Percentiles rank a stretch among this genome's conserved stretches.
phyloP scores from a whole-genome alignment of 2,888 invertebrate genomes.

The Diabrotica balteata region DNA sequence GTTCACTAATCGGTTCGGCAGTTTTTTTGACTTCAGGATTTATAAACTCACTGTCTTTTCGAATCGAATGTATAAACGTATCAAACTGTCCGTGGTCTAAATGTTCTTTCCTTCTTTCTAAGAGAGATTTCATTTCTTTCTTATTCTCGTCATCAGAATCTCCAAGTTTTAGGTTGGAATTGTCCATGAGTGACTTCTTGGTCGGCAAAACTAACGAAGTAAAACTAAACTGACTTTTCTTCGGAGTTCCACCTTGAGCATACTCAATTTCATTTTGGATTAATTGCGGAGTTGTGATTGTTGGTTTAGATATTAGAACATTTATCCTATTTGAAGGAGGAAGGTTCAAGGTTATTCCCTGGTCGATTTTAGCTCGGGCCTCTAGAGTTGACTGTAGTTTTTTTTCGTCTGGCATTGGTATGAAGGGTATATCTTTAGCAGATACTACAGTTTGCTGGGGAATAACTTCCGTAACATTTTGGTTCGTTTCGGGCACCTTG shows the following conservation, averaged over 20 bases:
- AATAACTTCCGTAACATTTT: constrained; percentile 1
- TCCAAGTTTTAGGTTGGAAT: constrained; percentile 47
- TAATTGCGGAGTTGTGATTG: background rate
- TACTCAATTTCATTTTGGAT: background rate
- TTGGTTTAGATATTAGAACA: constrained; percentile 2
- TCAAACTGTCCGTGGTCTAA: background rate
- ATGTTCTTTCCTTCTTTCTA: constrained; percentile 33
- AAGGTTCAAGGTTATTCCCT: constrained; percentile 25
- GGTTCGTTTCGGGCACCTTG: background rate
- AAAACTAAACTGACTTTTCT: constrained; percentile 40
- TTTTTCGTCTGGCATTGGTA: constrained; percentile 37
- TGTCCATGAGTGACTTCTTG: constrained; percentile 48
- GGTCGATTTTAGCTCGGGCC: constrained; percentile 21
- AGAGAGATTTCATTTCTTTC: constrained; percentile 40
- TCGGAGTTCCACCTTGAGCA: background rate
- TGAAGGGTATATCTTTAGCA: constrained; percentile 37
- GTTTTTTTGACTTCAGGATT: too few species aligned
- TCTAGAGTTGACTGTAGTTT: constrained; percentile 45
- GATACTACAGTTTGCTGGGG: constrained; percentile 15
- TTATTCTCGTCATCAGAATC: constrained; percentile 49
- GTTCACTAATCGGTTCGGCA: too few species aligned
- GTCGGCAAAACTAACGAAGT: constrained; percentile 46
- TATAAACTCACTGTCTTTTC: background rate
- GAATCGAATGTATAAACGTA: background rate
- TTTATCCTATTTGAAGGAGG: constrained; percentile 6